Percentiles rank a stretch among this genome's conserved stretches.
Conservation (phyloP, 2,113 vertebrate genomes). For the Riparia riparia region DNA sequence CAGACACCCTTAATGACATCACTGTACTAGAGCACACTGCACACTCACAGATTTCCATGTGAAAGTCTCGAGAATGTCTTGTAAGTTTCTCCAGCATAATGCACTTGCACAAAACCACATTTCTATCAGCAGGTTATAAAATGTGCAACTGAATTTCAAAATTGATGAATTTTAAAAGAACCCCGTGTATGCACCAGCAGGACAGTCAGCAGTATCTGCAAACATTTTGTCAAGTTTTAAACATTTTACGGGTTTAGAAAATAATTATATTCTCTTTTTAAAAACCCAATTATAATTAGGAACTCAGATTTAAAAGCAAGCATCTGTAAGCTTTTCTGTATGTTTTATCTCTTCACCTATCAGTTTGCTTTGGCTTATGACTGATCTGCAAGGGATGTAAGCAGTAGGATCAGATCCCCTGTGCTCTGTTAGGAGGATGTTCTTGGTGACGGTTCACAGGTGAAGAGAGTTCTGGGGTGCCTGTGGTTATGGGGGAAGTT, state of each 20-base stretch:
- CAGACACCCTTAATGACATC: background rate
- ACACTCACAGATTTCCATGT: background rate
- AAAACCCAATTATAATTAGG: background rate
- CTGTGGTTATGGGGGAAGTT: background rate
- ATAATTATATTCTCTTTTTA: background rate
- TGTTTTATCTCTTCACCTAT: background rate
- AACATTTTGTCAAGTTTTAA: background rate
- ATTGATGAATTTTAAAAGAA: background rate
- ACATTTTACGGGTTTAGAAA: background rate
- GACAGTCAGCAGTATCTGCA: background rate
- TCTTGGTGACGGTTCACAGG: background rate
- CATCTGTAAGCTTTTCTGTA: background rate
- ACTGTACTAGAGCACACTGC: rapidly evolving
- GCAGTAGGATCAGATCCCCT: background rate
- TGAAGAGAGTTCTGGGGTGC: background rate
- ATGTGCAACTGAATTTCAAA: background rate
- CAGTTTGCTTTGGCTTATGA: background rate
- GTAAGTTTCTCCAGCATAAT: background rate
- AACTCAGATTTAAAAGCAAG: background rate
- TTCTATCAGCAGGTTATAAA: background rate
- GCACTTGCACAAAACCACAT: background rate
- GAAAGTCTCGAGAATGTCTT: background rate
- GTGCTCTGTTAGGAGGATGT: rapidly evolving
- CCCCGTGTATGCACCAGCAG: background rate
- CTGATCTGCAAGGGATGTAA: background rate